A percentile compares a stretch with the other conserved stretches of the same genome.
phyloP scores from a whole-genome alignment of 2,113 vertebrate species.

The Coturnix japonica region DNA sequence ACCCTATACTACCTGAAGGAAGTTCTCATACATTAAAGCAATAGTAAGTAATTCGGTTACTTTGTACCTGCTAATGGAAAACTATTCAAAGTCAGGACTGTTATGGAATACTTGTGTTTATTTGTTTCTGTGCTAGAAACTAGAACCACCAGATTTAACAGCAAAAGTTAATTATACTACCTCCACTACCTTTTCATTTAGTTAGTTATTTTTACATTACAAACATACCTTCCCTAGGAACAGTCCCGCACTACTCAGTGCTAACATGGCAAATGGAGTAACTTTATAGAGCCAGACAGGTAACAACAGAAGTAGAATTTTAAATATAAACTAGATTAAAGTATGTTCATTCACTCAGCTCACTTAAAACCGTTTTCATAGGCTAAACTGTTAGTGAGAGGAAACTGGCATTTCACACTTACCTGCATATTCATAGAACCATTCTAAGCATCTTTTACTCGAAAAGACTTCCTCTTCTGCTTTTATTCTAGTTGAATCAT shows the following conservation, averaged over 20 bases:
- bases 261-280: not conserved
- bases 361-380: not conserved
- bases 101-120: not conserved
- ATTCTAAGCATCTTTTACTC: conserved; percentile 97
- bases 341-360: not conserved
- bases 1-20: not conserved
- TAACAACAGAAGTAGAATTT: not conserved
- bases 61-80: not conserved
- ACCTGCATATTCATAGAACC: conserved; percentile 99
- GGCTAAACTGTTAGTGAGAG: not conserved
- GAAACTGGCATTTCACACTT: conserved; percentile 44
- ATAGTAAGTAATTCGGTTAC: not conserved
- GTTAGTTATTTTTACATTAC: not conserved
- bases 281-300: not conserved
- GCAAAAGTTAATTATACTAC: not conserved
- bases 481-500: conserved; percentile 91
- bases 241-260: not conserved
- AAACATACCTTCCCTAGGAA: not conserved
- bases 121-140: not conserved
- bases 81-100: not conserved
- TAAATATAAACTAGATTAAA: not conserved
- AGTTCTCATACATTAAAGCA: not conserved
- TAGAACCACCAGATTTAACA: not conserved
- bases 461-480: conserved; percentile 94
- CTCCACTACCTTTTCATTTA: not conserved